Base-by-base conservation (phyloP, 2,888 invertebrate species). In the Zygogramma bicolorata region DNA sequence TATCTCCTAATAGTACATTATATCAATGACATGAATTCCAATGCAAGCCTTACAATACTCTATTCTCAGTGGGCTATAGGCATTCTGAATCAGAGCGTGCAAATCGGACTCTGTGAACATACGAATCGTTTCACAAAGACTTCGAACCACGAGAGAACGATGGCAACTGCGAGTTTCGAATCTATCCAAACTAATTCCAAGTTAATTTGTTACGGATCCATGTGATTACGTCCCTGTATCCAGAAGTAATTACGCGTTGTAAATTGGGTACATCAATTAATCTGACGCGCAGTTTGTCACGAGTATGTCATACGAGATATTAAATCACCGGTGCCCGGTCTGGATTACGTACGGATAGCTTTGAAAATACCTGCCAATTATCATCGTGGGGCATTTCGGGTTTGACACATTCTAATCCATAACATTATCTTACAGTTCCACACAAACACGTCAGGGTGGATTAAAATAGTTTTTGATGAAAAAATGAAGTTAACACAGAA, bases 241-340 rank as follows among this genome's bases (percentile, higher is more conserved):
- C 70, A 70, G 74, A 74, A 75, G 76, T 78, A 76, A 80, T 80
- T 79, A 77, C 73, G 74, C 74, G 61, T 76, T 73, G 77, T 71
- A 78, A 79, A 80, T 79, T 77, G 70, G 72, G 79, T 79, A 74
- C 79, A 79, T 80, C 77, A 78, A 79, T 80, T 77, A 76, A 72
- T 74, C 76, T 77, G 79, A 76, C 77, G 70, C 73, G 75, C 69
- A 73, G 74, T 78, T 77, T 78, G 77, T 77, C 77, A 75, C 66
- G 71, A 68, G 73, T 71, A 73, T 73, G 75, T 80, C 78, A 78
- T 73, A 74, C 69, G 49, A 65, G 75, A 71, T 72, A 70, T 65
- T 73, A 69, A 73, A 70, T 77, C 71, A 60, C 49, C 60, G 57
- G 46, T 27, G 10, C 46, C 5, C 13, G 13, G 27, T 53, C 25